Base-by-base conservation (phyloP, 2,888 invertebrate genomes). In the Heliconius hortense region DNA sequence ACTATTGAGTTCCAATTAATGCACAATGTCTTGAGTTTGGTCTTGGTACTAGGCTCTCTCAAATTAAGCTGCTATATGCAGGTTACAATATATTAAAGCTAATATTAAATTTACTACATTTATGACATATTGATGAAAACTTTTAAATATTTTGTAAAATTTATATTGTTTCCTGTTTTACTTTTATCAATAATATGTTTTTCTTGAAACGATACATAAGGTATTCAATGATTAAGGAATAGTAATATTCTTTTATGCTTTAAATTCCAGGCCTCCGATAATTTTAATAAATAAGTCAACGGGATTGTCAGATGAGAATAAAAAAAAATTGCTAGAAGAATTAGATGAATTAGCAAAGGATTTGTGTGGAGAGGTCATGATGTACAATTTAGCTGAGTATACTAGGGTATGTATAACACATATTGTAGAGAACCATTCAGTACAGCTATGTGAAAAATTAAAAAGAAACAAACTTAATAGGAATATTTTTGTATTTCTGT, bases 361-460 rank as follows among this genome's bases (percentile, higher is more conserved):
- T 78, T 82, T 95, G 24, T 94, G 95, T 74, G 98, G 98, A 0
- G 97, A 97, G 91, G 98, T 97, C 43, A 97, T 98, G 97, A 97
- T 99, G 80, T 97, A 95, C 84, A 96, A 98, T 82, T 88, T 99
- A 67, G 96, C 97, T 2, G 96, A 97, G 83, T 95, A 96, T 85
- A 96, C 97, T 0, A 96, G 97, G 92, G 95, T 95, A 82, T 79
- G 28, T 26, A 56, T 2, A 48, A 2, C 10, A 56, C n/a, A 2
- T 39, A 53, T 68, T 24, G 21, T 26, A 43, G 31, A 35, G 8
- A 8, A 35, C n/a, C n/a, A n/a, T n/a, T n/a, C n/a, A n/a, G n/a
- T n/a, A n/a, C n/a, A n/a, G n/a, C n/a, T n/a, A n/a, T n/a, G n/a
- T n/a, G n/a, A n/a, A n/a, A n/a, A n/a, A n/a, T n/a, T n/a, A n/a